phyloP scores from a whole-genome alignment of 2,888 invertebrate genomes.

The Melipona beecheii region DNA sequence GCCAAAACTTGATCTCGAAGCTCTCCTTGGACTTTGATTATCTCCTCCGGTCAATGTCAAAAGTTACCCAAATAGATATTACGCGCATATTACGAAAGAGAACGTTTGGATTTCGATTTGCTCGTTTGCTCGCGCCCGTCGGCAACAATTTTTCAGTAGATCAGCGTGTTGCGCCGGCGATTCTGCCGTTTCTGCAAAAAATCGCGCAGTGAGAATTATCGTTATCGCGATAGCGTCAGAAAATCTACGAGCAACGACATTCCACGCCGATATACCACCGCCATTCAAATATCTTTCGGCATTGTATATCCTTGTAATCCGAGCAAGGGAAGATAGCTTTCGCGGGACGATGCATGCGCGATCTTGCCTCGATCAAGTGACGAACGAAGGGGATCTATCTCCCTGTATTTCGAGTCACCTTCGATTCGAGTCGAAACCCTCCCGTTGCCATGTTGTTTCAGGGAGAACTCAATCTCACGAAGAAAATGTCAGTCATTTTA shows the following conservation, averaged over 20 bases:
- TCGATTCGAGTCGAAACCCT: background rate
- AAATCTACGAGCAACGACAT: background rate
- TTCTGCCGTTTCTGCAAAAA: background rate
- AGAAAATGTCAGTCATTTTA: background rate
- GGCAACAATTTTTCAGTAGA: no score
- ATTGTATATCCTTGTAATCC: constrained; percentile 8
- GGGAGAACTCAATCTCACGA: background rate
- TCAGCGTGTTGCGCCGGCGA: no score
- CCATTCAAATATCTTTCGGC: background rate
- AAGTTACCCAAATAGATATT: no score
- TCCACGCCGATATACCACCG: constrained; percentile 15
- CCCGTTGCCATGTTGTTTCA: background rate
- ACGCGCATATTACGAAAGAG: background rate
- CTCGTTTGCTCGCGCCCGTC: background rate
- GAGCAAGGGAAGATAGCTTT: constrained; percentile 9
- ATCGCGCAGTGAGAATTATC: background rate
- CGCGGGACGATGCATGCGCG: background rate
- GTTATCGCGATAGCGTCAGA: background rate
- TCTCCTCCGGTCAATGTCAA: no score
- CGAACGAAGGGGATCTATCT: background rate
- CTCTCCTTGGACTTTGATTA: background rate
- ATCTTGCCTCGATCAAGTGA: constrained; percentile 14
- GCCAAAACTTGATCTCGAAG: background rate
- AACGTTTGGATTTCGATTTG: background rate
- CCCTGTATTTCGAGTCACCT: background rate